Conservation (phyloP, 2,113 vertebrate genomes). For the Ictalurus punctatus region DNA sequence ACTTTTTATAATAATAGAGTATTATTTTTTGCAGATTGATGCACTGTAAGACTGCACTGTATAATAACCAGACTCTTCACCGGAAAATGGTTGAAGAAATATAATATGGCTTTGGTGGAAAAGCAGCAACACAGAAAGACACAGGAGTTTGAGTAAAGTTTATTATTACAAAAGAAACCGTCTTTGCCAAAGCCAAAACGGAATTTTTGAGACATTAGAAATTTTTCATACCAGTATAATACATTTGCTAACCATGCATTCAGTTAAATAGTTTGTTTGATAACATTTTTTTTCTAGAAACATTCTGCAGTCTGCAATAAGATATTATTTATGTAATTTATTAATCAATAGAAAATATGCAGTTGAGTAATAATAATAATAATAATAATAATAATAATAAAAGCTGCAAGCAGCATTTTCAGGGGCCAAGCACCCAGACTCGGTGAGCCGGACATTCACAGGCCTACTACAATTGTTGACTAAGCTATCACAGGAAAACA, state of each 20-base stretch:
- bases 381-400: no score
- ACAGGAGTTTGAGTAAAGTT: neutral
- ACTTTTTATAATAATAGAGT: no score
- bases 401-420: no score
- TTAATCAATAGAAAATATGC: neutral
- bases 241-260: neutral
- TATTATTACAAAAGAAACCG: neutral
- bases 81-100: neutral
- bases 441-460: no score
- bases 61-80: no score
- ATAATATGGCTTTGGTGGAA: neutral
- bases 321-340: neutral
- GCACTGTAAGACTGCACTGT: no score
- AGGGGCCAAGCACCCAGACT: no score
- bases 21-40: no score
- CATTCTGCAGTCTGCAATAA: neutral
- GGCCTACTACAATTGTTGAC: no score
- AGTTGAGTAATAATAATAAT: neutral
- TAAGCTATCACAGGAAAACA: no score
- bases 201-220: neutral
- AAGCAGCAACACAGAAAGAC: neutral
- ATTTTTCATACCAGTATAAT: neutral
- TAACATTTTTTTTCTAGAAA: neutral
- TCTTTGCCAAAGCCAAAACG: neutral
- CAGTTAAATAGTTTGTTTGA: neutral